Conservation (phyloP, 2,888 invertebrate genomes). For the Lagria hirta region DNA sequence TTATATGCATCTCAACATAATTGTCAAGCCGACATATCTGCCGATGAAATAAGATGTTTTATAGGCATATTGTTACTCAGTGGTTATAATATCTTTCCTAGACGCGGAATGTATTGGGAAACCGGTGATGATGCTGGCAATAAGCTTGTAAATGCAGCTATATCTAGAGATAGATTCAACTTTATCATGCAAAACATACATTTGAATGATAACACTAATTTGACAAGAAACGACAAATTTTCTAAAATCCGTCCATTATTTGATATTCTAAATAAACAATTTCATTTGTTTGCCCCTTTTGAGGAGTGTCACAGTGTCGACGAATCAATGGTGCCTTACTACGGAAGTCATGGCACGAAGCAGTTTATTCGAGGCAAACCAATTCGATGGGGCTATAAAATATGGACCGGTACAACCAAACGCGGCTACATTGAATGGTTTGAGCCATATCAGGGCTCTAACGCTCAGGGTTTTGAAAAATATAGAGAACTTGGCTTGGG, state of each 20-base stretch:
- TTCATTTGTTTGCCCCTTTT: conserved; percentile 35
- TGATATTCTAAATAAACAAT: conserved; percentile 33
- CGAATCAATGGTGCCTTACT: conserved; percentile 47
- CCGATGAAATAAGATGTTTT: conserved; percentile 29
- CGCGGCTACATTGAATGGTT: conserved; percentile 37
- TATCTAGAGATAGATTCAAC: conserved; percentile 40
- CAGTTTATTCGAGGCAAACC: conserved; percentile 39
- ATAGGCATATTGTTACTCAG: conserved; percentile 38
- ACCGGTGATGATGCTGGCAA: conserved; percentile 35
- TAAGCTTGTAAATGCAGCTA: conserved; percentile 34
- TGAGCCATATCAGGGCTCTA: conserved; percentile 36
- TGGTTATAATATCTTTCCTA: conserved; percentile 36
- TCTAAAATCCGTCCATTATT: conserved; percentile 39
- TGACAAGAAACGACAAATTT: conserved; percentile 37
- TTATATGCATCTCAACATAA: conserved; percentile 5
- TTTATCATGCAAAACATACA: conserved; percentile 40
- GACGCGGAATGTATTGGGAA: conserved; percentile 37
- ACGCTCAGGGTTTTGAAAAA: conserved; percentile 12
- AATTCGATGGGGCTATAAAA: conserved; percentile 37
- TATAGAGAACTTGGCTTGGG: conserved; percentile 30
- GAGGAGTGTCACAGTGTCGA: conserved; percentile 42
- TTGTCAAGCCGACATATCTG: no score
- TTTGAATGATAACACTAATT: conserved; percentile 35
- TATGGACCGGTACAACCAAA: conserved; percentile 35
- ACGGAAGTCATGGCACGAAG: conserved; percentile 40